Conservation (phyloP, 53 echinoderm and acorn worm genomes). For the Holothuria scabra region DNA sequence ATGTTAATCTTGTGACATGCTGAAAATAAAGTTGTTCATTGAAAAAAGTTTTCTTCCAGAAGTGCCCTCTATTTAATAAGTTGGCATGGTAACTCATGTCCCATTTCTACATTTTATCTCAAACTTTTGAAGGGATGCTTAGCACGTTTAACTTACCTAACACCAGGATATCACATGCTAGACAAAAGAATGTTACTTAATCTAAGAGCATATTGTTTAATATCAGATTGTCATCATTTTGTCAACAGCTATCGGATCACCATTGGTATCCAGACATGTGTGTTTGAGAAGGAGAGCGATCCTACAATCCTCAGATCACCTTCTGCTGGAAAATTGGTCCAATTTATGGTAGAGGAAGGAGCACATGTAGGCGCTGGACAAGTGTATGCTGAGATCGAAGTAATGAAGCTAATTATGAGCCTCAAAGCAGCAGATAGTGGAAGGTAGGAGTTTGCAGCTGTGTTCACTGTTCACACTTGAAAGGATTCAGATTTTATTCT, state of each 20-base stretch:
- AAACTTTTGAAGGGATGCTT: too few relatives aligned
- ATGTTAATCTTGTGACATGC: too few relatives aligned
- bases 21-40: too few relatives aligned
- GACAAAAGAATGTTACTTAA: not conserved
- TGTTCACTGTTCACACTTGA: too few relatives aligned
- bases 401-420: slow-evolving; percentile 99
- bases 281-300: slow-evolving; percentile 99
- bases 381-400: slow-evolving; percentile 98
- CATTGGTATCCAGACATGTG: slow-evolving; percentile 96
- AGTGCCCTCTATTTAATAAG: too few relatives aligned
- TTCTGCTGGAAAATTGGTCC: slow-evolving; percentile 92
- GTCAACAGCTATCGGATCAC: slow-evolving; percentile 89
- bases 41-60: too few relatives aligned
- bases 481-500: too few relatives aligned
- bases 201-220: not conserved
- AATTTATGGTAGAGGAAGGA: slow-evolving; percentile 89
- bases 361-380: slow-evolving; percentile 83
- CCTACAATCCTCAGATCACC: slow-evolving; percentile 94
- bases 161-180: not conserved
- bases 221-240: not conserved
- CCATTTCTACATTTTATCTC: too few relatives aligned
- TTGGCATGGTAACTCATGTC: too few relatives aligned
- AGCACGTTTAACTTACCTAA: not conserved
- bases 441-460: too few relatives aligned
- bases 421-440: slow-evolving; percentile 83